Evolutionary conservation across 2,797 vertebrate species (phyloP), one percentile per base, ranked within the genome.

Genomic region (Urophycis tenuis): DNA sequence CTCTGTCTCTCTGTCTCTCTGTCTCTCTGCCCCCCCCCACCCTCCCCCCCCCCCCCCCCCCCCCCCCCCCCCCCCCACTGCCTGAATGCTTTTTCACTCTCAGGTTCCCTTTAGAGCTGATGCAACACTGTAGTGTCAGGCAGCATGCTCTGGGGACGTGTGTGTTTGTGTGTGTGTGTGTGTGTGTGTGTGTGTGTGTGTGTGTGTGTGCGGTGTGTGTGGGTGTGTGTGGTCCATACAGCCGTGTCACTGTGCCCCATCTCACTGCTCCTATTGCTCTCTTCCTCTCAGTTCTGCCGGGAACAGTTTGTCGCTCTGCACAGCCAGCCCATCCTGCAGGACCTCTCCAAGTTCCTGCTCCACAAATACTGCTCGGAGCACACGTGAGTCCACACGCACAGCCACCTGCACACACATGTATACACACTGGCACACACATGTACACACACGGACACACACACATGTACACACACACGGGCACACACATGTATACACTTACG

Each of bases 261-360:
- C 25, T 82, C 41, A 74, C 64, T 80, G 49, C 53, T 82, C 67
- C 72, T 39, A 25, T 60, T 22, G 5, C 60, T 67, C 60, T 64
- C 60, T 49, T 29, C 75, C 78, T 71, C 81, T 74, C 90, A 99
- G 98, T 81, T 99, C 74, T 99, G 97, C 87, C 94, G 97, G 12
- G 95, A 98, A 84, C 97, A 99, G 89, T 99, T 99, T 0, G 93
- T 99, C 39, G 91, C 89, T 17, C 90, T 99, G 78, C 98, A 99
- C 88, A 95, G 92, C 0, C 93, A 98, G 88, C 96, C 95, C 11
- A 97, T 99, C 86, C 91, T 99, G 60, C 86, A 96, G 45, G 91
- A 97, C 72, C 93, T 99, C 80, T 97, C 97, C 2, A 25, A 75
- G 78, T 99, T 95, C 87, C 91, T 99, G 85, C 77, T 95, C 19